Evolutionary conservation across 2,888 invertebrate genomes (phyloP).

Genomic region (Netelia inedita): DNA sequence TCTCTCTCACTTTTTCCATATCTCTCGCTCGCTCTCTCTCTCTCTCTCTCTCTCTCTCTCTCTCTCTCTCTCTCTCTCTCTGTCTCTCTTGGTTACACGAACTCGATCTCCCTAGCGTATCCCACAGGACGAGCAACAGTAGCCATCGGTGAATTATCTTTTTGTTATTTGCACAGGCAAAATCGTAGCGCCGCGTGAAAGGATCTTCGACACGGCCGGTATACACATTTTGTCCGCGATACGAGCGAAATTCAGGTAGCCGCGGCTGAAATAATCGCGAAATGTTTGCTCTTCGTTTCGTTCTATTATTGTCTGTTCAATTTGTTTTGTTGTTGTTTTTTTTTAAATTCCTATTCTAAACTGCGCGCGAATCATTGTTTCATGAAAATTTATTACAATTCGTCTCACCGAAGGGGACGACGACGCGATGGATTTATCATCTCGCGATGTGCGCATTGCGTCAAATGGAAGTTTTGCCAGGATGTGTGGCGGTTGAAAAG

Average conservation of each 20-base stretch:
- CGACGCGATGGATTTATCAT: slow-evolving; percentile 24
- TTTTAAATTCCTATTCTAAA: background rate
- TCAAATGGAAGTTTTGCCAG: slow-evolving; percentile 34
- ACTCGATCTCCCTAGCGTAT: background rate
- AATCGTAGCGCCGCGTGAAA: slow-evolving; percentile 58
- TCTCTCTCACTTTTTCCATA: slow-evolving; percentile 15
- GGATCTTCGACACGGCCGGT: slow-evolving; percentile 43
- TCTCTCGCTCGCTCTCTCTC: background rate
- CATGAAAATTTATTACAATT: slow-evolving; percentile 38
- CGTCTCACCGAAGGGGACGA: background rate
- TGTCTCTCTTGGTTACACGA: background rate
- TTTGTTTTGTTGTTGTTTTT: slow-evolving; percentile 25
- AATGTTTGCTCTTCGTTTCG: slow-evolving; percentile 36
- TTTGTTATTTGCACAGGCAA: slow-evolving; percentile 62
- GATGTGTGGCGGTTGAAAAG: background rate
- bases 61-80: slow-evolving; percentile 21
- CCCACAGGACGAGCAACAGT: slow-evolving; percentile 21
- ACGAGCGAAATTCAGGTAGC: slow-evolving; percentile 49
- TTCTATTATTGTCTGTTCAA: slow-evolving; percentile 21
- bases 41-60: slow-evolving; percentile 5
- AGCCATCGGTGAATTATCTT: slow-evolving; percentile 56
- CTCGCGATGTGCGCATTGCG: slow-evolving; percentile 45
- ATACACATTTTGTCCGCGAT: slow-evolving; percentile 13
- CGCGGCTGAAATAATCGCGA: slow-evolving; percentile 37
- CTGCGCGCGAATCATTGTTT: slow-evolving; percentile 24